phyloP scores from a whole-genome alignment of 1,140 invertebrate genomes.

The Halyomorpha halys region DNA sequence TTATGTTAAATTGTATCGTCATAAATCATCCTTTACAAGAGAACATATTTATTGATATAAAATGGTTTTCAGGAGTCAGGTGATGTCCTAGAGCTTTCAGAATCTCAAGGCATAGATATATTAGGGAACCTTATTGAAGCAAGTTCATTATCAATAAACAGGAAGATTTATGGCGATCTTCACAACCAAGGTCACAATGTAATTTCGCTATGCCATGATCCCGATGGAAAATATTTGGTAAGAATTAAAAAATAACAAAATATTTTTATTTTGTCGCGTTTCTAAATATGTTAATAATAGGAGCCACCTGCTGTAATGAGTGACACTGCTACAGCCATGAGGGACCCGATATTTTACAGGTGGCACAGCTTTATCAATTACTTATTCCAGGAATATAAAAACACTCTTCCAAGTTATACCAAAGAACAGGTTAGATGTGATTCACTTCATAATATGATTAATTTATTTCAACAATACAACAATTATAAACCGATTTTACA shows the following conservation, averaged over 20 bases:
- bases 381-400: conserved; percentile 65
- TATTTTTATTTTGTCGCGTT: not conserved
- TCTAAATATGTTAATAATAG: conserved; percentile 32
- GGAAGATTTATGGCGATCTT: conserved; percentile 54
- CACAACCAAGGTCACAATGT: conserved; percentile 61
- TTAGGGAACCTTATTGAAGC: conserved; percentile 71
- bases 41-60: not conserved
- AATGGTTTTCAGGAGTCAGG: conserved; percentile 28
- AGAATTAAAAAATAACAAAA: conserved; percentile 21
- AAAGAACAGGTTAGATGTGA: conserved; percentile 39
- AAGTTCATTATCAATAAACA: conserved; percentile 56
- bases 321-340: conserved; percentile 59
- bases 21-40: not conserved
- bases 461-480: no score
- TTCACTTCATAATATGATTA: not conserved
- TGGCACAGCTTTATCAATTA: conserved; percentile 73
- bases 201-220: conserved; percentile 59
- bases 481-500: conserved; percentile 32
- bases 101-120: conserved; percentile 61
- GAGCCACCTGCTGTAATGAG: conserved; percentile 56
- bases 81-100: conserved; percentile 43
- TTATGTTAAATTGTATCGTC: not conserved
- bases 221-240: conserved; percentile 55
- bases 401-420: conserved; percentile 50
- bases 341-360: conserved; percentile 76